phyloP scores from a whole-genome alignment of 2,888 invertebrate genomes.

The Corbicula japonica region DNA sequence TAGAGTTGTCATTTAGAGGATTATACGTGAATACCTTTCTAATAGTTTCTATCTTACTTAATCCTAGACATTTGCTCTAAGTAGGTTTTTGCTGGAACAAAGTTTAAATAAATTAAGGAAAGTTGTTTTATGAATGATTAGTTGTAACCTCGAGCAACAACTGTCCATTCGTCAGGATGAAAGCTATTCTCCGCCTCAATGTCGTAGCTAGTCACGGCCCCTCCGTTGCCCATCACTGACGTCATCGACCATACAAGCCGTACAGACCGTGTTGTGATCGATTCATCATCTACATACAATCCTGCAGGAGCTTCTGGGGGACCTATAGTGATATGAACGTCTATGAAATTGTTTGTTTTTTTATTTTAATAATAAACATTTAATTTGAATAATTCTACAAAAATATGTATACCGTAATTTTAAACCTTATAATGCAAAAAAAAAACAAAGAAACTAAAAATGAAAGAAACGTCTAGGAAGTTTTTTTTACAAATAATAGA shows the following conservation, averaged over 20 bases:
- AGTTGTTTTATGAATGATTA: too few relatives aligned
- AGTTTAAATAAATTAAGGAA: too few relatives aligned
- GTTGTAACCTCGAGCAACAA: conserved; percentile 54
- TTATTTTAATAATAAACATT: background rate
- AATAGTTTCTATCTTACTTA: too few relatives aligned
- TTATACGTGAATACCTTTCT: too few relatives aligned
- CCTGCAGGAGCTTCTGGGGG: conserved; percentile 62
- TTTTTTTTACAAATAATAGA: background rate
- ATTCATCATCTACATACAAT: conserved; percentile 44
- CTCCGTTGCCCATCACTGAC: conserved; percentile 25
- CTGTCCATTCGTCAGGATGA: conserved; percentile 46
- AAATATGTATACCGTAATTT: background rate
- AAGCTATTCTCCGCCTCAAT: conserved; percentile 59
- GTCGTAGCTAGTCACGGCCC: conserved; percentile 45
- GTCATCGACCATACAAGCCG: conserved; percentile 53
- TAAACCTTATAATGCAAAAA: background rate
- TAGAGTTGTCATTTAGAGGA: too few relatives aligned
- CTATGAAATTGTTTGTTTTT: background rate
- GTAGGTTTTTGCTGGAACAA: too few relatives aligned
- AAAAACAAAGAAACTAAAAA: background rate
- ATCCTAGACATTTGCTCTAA: too few relatives aligned
- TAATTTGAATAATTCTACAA: background rate
- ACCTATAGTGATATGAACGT: conserved; percentile 18
- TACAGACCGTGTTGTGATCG: conserved; percentile 48
- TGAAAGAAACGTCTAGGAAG: background rate